Conservation (phyloP, 2,113 vertebrate genomes). For the Platichthys flesus region DNA sequence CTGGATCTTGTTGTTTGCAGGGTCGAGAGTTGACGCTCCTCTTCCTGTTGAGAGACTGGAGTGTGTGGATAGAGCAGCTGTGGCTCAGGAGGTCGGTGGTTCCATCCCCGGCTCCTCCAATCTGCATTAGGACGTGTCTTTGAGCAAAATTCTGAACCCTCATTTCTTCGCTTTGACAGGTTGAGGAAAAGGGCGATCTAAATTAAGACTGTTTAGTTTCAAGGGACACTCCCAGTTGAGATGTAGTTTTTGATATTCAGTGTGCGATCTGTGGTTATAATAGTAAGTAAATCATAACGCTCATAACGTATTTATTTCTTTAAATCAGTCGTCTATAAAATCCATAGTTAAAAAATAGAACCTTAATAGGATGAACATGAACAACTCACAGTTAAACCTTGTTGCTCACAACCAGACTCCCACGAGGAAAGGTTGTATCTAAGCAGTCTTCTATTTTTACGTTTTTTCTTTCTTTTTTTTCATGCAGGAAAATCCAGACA, state of each 20-base stretch:
- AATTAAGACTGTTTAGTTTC: no score
- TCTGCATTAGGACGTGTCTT: not conserved
- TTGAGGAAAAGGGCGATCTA: no score
- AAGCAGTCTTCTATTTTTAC: conserved; percentile 1
- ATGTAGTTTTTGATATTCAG: no score
- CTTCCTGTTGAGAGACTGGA: not conserved
- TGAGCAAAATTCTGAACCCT: no score
- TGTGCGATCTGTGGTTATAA: no score
- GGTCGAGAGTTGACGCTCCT: not conserved
- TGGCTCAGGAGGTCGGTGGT: not conserved
- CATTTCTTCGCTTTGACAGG: no score
- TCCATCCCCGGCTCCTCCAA: not conserved
- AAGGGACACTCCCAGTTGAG: no score
- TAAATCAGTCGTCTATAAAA: not conserved
- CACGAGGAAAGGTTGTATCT: not conserved
- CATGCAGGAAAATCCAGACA: conserved; percentile 28
- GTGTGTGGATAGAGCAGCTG: not conserved
- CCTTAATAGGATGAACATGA: not conserved
- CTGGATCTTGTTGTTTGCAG: not conserved
- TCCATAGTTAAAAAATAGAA: not conserved
- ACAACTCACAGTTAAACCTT: not conserved
- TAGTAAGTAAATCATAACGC: not conserved
- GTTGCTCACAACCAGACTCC: not conserved
- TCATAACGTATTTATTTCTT: not conserved
- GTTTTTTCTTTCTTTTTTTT: not conserved